Percentiles rank a stretch among this genome's conserved stretches.
Evolutionary conservation across 2,113 vertebrate genomes (phyloP).

Genomic region (Meleagris gallopavo): DNA sequence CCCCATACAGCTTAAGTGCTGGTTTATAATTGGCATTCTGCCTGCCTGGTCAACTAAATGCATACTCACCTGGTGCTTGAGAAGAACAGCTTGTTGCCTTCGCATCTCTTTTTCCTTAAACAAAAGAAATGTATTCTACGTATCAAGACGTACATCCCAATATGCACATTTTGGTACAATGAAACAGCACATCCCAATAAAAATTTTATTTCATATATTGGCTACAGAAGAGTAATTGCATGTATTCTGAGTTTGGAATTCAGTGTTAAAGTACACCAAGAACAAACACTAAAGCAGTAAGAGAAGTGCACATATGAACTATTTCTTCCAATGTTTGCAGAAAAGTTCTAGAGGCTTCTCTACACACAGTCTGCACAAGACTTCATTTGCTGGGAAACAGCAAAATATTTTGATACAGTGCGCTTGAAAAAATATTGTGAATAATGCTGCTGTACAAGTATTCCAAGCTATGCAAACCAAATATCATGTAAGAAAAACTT

Average conservation of each 20-base stretch:
- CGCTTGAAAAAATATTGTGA: background rate
- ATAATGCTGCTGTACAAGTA: background rate
- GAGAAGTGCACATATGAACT: rapidly evolving
- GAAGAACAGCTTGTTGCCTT: slow-evolving; percentile 90
- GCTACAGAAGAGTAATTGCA: background rate
- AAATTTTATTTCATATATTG: background rate
- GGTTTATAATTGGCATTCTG: slow-evolving; percentile 31
- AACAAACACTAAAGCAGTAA: background rate
- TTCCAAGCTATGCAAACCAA: background rate
- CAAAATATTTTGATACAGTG: background rate
- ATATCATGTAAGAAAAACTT: background rate
- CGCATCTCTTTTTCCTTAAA: slow-evolving; percentile 94
- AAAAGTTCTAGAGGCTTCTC: background rate
- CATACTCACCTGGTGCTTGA: slow-evolving; percentile 93
- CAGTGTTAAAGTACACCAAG: background rate
- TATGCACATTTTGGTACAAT: background rate
- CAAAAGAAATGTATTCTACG: slow-evolving; percentile 36
- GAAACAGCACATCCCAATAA: background rate
- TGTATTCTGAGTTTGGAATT: background rate
- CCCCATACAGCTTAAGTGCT: slow-evolving; percentile 45
- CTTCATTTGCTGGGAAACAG: background rate
- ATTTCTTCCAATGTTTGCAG: background rate
- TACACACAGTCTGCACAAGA: background rate
- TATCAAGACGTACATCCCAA: background rate
- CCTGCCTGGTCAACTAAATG: background rate